Evolutionary conservation across 1,140 invertebrate genomes (phyloP), one percentile per base, ranked within the genome.

Genomic region (Chymomyza costata): DNA sequence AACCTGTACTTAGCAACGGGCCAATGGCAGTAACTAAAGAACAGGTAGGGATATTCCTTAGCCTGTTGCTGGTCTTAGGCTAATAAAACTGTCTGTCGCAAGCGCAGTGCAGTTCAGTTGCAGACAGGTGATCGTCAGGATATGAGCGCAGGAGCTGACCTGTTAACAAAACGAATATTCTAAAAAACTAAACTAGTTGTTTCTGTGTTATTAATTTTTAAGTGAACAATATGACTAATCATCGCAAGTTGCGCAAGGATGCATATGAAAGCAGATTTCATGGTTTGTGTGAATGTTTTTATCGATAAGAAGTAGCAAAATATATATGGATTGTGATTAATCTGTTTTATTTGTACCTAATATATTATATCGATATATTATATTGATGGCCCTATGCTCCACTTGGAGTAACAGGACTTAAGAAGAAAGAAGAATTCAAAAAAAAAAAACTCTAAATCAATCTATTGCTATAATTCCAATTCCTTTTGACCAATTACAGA

Each of bases 91-190:
- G 65, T 32, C 35, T 45, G 51, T 48, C 6, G 13, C n/a, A 25
- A 10, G 11, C 18, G 41, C 38, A 48, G 25, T 35, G 34, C 32
- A 51, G 43, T 40, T 74, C 81, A 83, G 81, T 83, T 53, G 55
- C 56, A 62, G 43, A 83, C 81, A 83, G 81, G 81, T 83, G 81
- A 83, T 76, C 65, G 70, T 64, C 49, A 45, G 49, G 58, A 56
- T 6, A 65, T 38, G 67, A 69, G 45, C 65, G 47, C 61, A 43
- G 54, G 52, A 40, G 55, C 6, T 10, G 19, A 30, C 3, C n/a
- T 19, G 17, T 10, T n/a, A 37, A 13, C 13, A 6, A 14, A 34
- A 11, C 30, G 10, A 34, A 7, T 8, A 13, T 28, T 37, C 34
- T 32, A 17, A 14, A 25, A 8, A 68, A 53, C 15, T 40, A 8